Percentiles rank a stretch among this genome's conserved stretches.
phyloP scores from a whole-genome alignment of 2,888 invertebrate genomes.

The Gymnoscelis rufifasciata region DNA sequence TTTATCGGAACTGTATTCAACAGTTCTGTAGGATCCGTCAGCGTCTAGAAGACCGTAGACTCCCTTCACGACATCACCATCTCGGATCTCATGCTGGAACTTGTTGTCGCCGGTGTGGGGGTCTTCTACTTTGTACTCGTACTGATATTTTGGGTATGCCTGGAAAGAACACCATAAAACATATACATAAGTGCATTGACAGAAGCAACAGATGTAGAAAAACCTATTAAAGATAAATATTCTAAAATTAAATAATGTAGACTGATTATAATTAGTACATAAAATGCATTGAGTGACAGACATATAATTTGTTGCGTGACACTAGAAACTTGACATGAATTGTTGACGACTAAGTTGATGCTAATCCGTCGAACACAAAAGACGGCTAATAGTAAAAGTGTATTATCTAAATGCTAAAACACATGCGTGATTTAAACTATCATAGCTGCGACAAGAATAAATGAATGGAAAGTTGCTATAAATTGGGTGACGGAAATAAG shows the following conservation, averaged over 20 bases:
- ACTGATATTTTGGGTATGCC: constrained; percentile 80
- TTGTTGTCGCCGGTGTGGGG: constrained; percentile 81
- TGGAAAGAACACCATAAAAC: constrained; percentile 22
- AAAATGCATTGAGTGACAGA: too few species aligned
- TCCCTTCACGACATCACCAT: constrained; percentile 82
- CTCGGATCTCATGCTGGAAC: constrained; percentile 78
- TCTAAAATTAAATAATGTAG: too few species aligned
- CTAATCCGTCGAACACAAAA: neutral
- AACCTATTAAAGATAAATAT: too few species aligned
- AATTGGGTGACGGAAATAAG: constrained; percentile 39
- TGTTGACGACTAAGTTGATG: neutral
- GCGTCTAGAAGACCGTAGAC: constrained; percentile 81
- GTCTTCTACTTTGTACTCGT: constrained; percentile 81
- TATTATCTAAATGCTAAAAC: constrained; percentile 40
- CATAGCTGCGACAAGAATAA: constrained; percentile 46
- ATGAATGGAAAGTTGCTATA: constrained; percentile 60
- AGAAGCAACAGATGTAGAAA: too few species aligned
- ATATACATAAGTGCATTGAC: too few species aligned
- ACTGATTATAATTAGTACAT: too few species aligned
- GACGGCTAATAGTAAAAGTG: constrained; percentile 33
- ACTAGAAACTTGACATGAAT: neutral
- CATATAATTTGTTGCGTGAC: neutral
- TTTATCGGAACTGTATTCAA: constrained; percentile 80
- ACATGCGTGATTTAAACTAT: constrained; percentile 41
- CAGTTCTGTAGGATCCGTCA: constrained; percentile 80